A percentile compares a stretch with the other conserved stretches of the same genome.
Conservation (phyloP, 2,797 vertebrate genomes). For the Amazona finschi region DNA sequence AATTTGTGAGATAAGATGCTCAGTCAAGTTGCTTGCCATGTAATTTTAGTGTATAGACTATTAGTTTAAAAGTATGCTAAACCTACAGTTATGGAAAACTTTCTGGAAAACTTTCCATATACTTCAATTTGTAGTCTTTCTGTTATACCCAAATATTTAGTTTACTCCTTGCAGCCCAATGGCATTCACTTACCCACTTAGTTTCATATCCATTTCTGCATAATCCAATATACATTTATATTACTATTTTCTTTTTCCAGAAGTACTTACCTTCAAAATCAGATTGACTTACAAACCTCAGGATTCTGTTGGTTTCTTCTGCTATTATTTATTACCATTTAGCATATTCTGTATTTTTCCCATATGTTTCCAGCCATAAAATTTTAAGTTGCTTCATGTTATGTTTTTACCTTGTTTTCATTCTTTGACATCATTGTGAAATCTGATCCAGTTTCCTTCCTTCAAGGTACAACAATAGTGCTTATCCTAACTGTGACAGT, state of each 20-base stretch:
- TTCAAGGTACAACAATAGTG: not conserved
- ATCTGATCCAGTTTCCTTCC: not conserved
- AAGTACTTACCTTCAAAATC: not conserved
- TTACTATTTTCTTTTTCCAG: not conserved
- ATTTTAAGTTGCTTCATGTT: not conserved
- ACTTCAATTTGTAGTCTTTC: not conserved
- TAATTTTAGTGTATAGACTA: not conserved
- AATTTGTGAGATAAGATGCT: not conserved
- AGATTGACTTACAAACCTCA: not conserved
- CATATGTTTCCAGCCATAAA: not conserved
- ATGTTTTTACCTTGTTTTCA: not conserved
- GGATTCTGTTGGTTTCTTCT: not conserved
- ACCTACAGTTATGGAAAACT: not conserved
- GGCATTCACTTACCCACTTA: not conserved
- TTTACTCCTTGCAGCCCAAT: not conserved
- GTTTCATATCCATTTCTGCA: not conserved
- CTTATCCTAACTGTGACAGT: not conserved
- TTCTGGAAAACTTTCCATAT: not conserved
- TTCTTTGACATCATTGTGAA: not conserved
- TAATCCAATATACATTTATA: not conserved
- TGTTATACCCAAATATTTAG: not conserved
- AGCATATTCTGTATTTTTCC: not conserved
- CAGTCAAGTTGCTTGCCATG: not conserved
- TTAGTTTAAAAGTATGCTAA: not conserved
- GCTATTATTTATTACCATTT: not conserved